Base-by-base conservation (phyloP, 1,140 invertebrate genomes). In the Drosophila kikkawai region DNA sequence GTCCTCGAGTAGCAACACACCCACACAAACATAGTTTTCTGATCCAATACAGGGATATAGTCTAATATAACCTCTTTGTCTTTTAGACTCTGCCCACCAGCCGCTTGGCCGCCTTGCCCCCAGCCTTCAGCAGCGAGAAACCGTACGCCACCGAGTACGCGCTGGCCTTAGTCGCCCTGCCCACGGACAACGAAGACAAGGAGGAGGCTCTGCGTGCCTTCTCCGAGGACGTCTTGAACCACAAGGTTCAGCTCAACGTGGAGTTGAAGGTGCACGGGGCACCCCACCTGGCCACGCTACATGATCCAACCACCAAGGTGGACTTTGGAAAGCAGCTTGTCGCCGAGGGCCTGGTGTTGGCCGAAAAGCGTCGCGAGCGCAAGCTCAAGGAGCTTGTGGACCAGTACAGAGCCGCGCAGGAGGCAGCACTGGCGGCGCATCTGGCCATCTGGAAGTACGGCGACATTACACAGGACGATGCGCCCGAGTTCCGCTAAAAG, bases 361-460 rank as follows among this genome's bases (percentile, higher is more conserved):
- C 97, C 61, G 97, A 98, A 50, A 95, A 95, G 51, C 94, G 96
- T 42, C 95, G 96, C 66, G 98, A 99, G 85, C 95, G 95, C 65
- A 95, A 96, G 79, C 95, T 99, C 37, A 94, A 96, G 53, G 96
- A 97, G 93, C 92, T 99, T 92, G 95, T 97, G 67, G 94, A 94
- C 37, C 97, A 98, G 63, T 99, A 99, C 92, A 95, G 94, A 73
- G 95, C 95, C 41, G 97, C 98, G 13, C 96, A 99, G 93, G 96
- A 98, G 71, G 94, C 95, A 58, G 98, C 98, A 5, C 96, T 97
- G 92, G 96, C 95, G 75, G 95, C 95, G 51, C 97, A 98, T 93
- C 93, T 95, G 63, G 97, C 96, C 91, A 96, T 99, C 74, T 99
- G 98, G 98, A 95, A 96, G 82, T 99, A 99, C 92, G 98, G 98